Evolutionary conservation across 2,113 vertebrate species (phyloP).

Genomic region (Phoxinus phoxinus): DNA sequence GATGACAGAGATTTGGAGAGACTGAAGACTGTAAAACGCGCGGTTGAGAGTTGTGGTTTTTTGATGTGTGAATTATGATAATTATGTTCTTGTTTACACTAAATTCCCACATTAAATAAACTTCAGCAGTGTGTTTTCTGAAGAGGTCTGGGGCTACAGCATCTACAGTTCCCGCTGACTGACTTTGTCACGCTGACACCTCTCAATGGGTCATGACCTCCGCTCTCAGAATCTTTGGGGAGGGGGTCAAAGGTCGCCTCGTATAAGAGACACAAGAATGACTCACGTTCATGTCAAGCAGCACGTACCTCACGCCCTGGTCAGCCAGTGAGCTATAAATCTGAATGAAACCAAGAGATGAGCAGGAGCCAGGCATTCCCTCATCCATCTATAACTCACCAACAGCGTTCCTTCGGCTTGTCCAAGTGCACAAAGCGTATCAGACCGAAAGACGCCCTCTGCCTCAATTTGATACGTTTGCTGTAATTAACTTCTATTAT

Average conservation of each 20-base stretch:
- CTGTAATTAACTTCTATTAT: slow-evolving; percentile 13
- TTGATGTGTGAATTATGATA: not conserved
- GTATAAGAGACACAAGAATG: not conserved
- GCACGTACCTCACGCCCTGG: not conserved
- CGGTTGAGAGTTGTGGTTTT: not conserved
- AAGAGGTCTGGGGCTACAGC: not conserved
- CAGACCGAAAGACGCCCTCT: not conserved
- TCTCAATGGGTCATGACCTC: slow-evolving; percentile 31
- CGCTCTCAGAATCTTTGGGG: not conserved
- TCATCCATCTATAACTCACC: not conserved
- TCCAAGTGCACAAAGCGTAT: not conserved
- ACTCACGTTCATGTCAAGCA: not conserved
- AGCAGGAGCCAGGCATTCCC: not conserved
- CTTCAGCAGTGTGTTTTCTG: not conserved
- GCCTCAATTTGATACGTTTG: not conserved
- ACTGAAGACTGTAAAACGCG: not conserved
- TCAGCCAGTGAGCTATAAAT: slow-evolving; percentile 3
- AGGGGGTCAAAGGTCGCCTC: not conserved
- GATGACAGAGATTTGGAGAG: too few species aligned
- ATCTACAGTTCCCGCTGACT: not conserved
- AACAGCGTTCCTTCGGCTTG: not conserved
- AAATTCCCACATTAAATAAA: not conserved
- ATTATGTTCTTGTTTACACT: not conserved
- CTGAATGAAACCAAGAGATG: not conserved
- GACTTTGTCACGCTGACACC: not conserved